Conservation (phyloP, 2,888 invertebrate genomes). For the Pachycephus smyrnensis region DNA sequence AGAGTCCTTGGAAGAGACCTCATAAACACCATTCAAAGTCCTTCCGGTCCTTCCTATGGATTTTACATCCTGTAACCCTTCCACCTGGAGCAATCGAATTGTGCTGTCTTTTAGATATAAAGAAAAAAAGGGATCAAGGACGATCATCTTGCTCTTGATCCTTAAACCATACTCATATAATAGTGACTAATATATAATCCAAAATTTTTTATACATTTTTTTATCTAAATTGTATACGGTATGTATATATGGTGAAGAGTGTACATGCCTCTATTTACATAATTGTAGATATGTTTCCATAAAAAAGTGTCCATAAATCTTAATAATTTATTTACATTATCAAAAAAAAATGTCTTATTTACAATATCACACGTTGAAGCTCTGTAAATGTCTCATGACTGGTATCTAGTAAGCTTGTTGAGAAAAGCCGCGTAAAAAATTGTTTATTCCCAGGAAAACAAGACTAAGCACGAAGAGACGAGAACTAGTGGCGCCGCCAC, state of each 20-base stretch:
- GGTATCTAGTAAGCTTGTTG: not conserved
- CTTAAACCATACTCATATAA: not conserved
- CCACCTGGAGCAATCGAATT: not conserved
- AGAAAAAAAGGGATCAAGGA: not conserved
- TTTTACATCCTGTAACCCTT: not conserved
- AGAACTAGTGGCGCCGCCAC: not conserved
- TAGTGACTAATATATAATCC: no score
- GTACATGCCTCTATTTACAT: not conserved
- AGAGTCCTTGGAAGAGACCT: not conserved
- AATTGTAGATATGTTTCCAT: not conserved
- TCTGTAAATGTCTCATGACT: not conserved
- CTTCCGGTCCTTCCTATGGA: not conserved
- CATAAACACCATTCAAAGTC: not conserved
- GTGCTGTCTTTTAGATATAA: not conserved
- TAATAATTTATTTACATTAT: not conserved
- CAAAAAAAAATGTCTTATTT: not conserved
- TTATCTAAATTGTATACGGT: not conserved
- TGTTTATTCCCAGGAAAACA: not conserved
- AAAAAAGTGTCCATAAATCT: not conserved
- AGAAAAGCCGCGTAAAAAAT: not conserved
- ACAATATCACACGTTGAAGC: not conserved
- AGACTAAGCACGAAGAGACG: not conserved
- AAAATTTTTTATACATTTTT: no score
- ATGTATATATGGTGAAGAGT: not conserved
- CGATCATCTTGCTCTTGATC: not conserved